These are phyloP conservation scores for Diarsia dahlii DNA, from an alignment of 2,888 invertebrate genomes.

Conservation along the genomic window DNA sequence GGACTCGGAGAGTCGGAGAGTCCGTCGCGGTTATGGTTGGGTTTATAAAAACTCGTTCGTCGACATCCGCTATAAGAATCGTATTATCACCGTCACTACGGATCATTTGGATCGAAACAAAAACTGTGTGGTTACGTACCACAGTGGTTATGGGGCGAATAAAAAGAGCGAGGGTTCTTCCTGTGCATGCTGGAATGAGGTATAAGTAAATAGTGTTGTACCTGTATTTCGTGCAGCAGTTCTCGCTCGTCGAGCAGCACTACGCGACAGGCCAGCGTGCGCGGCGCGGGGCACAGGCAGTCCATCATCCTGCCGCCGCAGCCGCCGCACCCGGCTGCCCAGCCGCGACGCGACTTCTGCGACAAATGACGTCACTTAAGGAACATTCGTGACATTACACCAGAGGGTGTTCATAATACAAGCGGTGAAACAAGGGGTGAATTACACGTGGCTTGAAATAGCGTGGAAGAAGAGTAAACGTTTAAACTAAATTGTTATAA, in stretches of 20 bases:
- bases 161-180: conserved; percentile 4
- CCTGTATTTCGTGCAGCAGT: conserved; percentile 97
- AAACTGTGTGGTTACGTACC: conserved; percentile 38
- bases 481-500: not conserved
- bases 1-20: conserved; percentile 70
- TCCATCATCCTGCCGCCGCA: conserved; percentile 87
- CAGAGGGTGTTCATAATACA: conserved; percentile 1
- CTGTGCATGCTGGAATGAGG: not conserved
- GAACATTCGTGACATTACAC: conserved; percentile 28
- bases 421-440: not conserved
- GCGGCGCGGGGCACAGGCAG: conserved; percentile 91
- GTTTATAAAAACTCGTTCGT: conserved; percentile 73
- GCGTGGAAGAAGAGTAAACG: not conserved
- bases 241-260: conserved; percentile 97
- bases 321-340: conserved; percentile 70
- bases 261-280: conserved; percentile 94
- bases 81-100: conserved; percentile 51
- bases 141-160: conserved; percentile 3
- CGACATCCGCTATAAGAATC: conserved; percentile 57
- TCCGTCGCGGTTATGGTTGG: conserved; percentile 69
- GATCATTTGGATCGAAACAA: conserved; percentile 38
- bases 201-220: conserved; percentile 78
- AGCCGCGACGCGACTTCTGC: conserved; percentile 61
- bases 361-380: conserved; percentile 64
- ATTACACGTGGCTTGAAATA: conserved; percentile 1